Evolutionary conservation across 1,140 invertebrate species (phyloP), one percentile per base, ranked within the genome.

Genomic region (Panonychus citri): DNA sequence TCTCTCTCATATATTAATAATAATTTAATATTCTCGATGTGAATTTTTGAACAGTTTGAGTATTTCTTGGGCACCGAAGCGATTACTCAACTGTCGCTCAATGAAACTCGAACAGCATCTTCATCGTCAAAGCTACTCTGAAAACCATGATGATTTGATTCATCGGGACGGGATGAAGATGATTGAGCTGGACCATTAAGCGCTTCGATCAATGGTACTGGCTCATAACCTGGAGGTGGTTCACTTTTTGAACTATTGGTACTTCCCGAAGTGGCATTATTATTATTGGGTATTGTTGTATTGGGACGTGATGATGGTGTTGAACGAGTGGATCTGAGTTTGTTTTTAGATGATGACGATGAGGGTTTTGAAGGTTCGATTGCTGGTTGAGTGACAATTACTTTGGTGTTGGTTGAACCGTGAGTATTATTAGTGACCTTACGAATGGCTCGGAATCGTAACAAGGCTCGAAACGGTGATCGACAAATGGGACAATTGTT

Each of bases 401-500:
- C n/a, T n/a, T n/a, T n/a, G n/a, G n/a, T 34, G 12, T 34, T 34
- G 30, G 30, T 7, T 34, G 30, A 34, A 34, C 30, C 21, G 34
- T 13, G 52, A 39, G 12, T 7, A 37, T 27, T 37, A 30, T 17
- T 25, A 7, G 25, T 10, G 2, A 46, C n/a, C n/a, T 24, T n/a
- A 67, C 90, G 84, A 58, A 97, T 76, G 26, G 93, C 90, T 62
- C 88, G 76, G 51, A 98, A 91, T 74, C 97, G 93, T 24, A 98
- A 72, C 26, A 98, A 75, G 2, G 94, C 94, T 61, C 93, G 74
- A 68, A 99, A 98, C 5, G 94, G 94, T 13, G 90, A 86, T 59
- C 94, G 76, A 66, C 94, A 99, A 61, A 99, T 97, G 3, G 94
- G 94, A 67, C 94, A 98, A 70, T 95, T 97, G 67, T 87, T 95